A percentile compares a stretch with the other conserved stretches of the same genome.
Conservation (phyloP, 2,113 vertebrate genomes). For the Ctenodactylus gundi region DNA sequence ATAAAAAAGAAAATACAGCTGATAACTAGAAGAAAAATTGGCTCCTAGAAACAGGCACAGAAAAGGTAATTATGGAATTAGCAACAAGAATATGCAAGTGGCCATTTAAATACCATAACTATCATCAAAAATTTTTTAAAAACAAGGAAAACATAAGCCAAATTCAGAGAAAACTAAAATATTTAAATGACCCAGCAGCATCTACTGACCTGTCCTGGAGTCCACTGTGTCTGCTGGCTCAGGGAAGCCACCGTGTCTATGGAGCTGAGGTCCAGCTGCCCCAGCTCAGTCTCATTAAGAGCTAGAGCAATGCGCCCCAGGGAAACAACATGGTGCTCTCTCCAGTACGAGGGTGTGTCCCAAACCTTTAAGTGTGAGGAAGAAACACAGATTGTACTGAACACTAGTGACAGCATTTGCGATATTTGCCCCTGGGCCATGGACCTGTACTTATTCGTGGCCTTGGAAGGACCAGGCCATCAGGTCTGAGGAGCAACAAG, state of each 20-base stretch:
- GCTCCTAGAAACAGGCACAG: not conserved
- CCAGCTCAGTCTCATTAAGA: constrained; percentile 81
- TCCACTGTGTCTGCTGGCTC: constrained; percentile 83
- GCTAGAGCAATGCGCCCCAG: constrained; percentile 85
- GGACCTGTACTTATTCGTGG: too few relatives aligned
- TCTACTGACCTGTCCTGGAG: constrained; percentile 78
- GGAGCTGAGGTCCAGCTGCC: constrained; percentile 83
- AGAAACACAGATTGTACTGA: not conserved
- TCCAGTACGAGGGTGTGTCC: constrained; percentile 82
- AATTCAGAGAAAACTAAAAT: not conserved
- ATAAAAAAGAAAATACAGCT: not conserved
- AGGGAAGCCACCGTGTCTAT: constrained; percentile 82
- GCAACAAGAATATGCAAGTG: not conserved
- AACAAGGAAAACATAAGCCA: not conserved
- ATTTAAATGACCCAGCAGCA: not conserved
- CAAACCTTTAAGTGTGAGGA: constrained; percentile 80
- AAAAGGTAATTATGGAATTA: not conserved
- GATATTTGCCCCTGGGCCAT: too few relatives aligned
- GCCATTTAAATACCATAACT: not conserved
- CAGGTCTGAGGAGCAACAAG: too few relatives aligned
- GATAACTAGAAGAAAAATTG: not conserved
- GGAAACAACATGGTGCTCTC: constrained; percentile 81
- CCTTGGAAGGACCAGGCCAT: too few relatives aligned
- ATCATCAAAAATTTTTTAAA: too few relatives aligned
- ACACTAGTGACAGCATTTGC: not conserved